These are phyloP conservation scores for Pyrgilauda ruficollis DNA, from an alignment of 2,113 vertebrate genomes.

Conservation along the genomic window DNA sequence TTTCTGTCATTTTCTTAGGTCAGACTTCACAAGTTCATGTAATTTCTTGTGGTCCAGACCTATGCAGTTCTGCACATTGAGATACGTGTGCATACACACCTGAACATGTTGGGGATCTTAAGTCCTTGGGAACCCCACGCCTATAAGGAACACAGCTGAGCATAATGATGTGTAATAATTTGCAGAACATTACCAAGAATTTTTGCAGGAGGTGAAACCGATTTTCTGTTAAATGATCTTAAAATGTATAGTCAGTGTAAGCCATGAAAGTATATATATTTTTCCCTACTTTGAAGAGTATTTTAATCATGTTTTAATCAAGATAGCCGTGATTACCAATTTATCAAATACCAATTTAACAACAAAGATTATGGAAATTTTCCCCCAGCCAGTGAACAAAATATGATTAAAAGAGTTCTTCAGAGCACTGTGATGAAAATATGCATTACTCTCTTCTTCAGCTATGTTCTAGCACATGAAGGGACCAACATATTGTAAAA, in stretches of 20 bases:
- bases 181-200: background rate
- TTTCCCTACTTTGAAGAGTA: slow-evolving; percentile 15
- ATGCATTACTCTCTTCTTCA: slow-evolving; percentile 36
- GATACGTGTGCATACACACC: background rate
- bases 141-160: background rate
- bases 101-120: background rate
- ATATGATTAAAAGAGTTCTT: slow-evolving; percentile 68
- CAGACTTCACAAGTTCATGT: background rate
- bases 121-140: background rate
- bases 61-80: background rate
- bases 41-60: background rate
- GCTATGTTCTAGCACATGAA: slow-evolving; percentile 22
- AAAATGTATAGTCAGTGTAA: slow-evolving; percentile 26
- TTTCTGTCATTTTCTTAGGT: background rate
- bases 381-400: background rate
- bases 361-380: slow-evolving; percentile 70
- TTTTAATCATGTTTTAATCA: slow-evolving; percentile 66
- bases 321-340: slow-evolving; percentile 32
- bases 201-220: background rate
- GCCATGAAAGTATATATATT: slow-evolving; percentile 4
- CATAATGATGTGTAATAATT: background rate
- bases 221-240: slow-evolving; percentile 25
- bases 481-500: slow-evolving; percentile 46
- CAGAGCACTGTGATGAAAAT: slow-evolving; percentile 44
- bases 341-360: slow-evolving; percentile 67